Base-by-base conservation (phyloP, 2,113 vertebrate species). In the Melanerpes formicivorus region DNA sequence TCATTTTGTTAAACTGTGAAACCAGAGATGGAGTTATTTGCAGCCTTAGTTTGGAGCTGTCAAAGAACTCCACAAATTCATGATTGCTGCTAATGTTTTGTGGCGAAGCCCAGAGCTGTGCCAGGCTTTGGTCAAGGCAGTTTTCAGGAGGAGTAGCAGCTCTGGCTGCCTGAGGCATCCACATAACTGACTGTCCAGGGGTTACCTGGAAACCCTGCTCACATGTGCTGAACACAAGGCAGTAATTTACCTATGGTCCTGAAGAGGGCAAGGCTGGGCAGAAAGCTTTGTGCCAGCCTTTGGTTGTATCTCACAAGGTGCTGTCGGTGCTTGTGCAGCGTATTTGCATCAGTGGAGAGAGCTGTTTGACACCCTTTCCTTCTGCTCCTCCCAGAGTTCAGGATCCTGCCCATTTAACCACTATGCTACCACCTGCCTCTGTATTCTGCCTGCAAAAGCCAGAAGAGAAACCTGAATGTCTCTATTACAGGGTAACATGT, bases 1-100 rank as follows among this genome's bases (percentile, higher is more conserved):
- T 90, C 34, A 3, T 89, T 94, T 87, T 59, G 73, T 80, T 77
- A 55, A 95, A 77, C 59, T 65, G 32, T 85, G 64, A 89, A 92
- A 80, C 50, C n/a, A 15, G 54, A 85, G 80, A 54, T 87, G 69
- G 77, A 90, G 60, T 90, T 83, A 70, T 29, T 93, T 91, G 40
- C 58, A 76, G 54, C 15, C 19, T 88, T 59, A 42, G 50, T 55
- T 56, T 64, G 88, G 44, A 48, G 50, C 76, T 21, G 32, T 71
- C 14, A 10, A 54, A 90, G 48, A 56, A 27, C 44, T 63, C 56
- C 13, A 19, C 80, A 42, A 70, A 76, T 80, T 71, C 37, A 16
- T 14, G 18, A 22, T 26, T 92, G 37, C 72, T 91, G 12, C 48
- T 92, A 46, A 60, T 2, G 2, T 42, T 79, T 85, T 26, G 1